A percentile compares a stretch with the other conserved stretches of the same genome.
These are phyloP conservation scores for Leucosticte australis DNA, from an alignment of 2,113 vertebrate species.

Conservation along the genomic window DNA sequence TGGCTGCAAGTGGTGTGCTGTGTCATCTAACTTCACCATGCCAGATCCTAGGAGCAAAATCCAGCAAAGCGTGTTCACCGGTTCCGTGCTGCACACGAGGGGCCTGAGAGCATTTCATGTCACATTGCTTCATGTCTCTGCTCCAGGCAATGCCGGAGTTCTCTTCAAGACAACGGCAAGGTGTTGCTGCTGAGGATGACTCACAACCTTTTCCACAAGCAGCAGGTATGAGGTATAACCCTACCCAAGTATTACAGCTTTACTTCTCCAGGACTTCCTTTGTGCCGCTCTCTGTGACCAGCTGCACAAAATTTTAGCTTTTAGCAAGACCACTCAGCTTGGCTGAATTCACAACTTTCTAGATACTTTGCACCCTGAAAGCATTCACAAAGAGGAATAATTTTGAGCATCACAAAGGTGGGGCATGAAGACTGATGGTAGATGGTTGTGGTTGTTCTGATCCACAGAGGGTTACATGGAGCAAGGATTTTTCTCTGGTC, in stretches of 20 bases:
- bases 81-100: background rate
- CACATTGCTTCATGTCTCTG: background rate
- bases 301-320: background rate
- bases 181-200: background rate
- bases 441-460: background rate
- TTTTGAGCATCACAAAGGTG: background rate
- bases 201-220: background rate
- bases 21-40: background rate
- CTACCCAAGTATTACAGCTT: background rate
- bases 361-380: background rate
- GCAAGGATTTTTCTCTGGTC: background rate
- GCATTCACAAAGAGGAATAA: background rate
- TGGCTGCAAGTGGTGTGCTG: fast-evolving
- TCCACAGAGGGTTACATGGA: background rate
- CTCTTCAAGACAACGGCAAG: background rate
- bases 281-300: background rate
- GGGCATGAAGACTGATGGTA: background rate
- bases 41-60: background rate
- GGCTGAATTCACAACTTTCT: background rate
- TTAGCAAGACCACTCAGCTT: background rate
- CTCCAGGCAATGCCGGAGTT: background rate
- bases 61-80: background rate
- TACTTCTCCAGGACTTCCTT: background rate
- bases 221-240: background rate
- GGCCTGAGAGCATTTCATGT: fast-evolving